Evolutionary conservation across 2,888 invertebrate species (phyloP).

Genomic region (Metellina segmentata): DNA sequence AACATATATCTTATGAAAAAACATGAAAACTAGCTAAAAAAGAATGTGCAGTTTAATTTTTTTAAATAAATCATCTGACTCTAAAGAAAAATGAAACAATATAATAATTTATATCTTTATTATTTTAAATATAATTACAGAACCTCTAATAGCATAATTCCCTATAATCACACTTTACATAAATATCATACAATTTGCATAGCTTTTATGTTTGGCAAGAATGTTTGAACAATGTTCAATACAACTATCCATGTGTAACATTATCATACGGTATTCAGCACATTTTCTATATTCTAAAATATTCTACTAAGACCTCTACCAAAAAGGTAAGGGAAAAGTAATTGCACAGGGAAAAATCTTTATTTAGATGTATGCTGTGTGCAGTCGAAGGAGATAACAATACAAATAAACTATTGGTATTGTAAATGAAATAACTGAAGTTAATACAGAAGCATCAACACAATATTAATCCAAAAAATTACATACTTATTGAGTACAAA

Average conservation of each 20-base stretch:
- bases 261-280: not conserved
- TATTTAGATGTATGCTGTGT: too few species aligned
- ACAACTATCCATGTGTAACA: conserved; percentile 41
- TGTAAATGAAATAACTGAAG: too few species aligned
- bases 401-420: too few species aligned
- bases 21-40: not conserved
- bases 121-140: conserved; percentile 50
- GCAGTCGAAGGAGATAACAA: too few species aligned
- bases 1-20: too few species aligned
- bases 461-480: too few species aligned
- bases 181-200: conserved; percentile 42
- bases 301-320: conserved; percentile 26
- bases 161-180: conserved; percentile 57
- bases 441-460: too few species aligned
- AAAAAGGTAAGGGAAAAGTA: not conserved
- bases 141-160: conserved; percentile 28
- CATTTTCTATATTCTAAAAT: conserved; percentile 1
- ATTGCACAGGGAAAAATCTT: conserved; percentile 34
- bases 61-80: not conserved
- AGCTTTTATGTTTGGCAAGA: conserved; percentile 49
- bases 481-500: too few species aligned
- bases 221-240: conserved; percentile 13
- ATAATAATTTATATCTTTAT: conserved; percentile 44
- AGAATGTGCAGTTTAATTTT: not conserved
- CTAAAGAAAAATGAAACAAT: not conserved